These are phyloP conservation scores for Liolophura sinensis DNA, from an alignment of 1,140 invertebrate genomes.

Conservation along the genomic window DNA sequence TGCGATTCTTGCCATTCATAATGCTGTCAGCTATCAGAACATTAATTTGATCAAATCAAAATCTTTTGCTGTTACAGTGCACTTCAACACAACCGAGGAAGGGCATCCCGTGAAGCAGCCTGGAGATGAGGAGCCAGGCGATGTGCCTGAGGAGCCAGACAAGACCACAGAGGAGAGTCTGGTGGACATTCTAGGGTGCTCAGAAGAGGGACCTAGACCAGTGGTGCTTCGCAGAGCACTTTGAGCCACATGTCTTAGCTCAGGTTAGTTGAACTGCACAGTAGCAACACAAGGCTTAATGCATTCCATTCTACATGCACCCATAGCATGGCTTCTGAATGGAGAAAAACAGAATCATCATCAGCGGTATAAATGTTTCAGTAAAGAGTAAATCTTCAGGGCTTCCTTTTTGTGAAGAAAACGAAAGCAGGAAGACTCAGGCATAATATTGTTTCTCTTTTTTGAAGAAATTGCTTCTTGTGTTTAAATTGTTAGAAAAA, in stretches of 20 bases:
- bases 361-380: not conserved
- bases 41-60: no score
- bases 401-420: no score
- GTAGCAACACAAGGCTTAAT: no score
- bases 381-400: not conserved
- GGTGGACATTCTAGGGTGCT: conserved; percentile 45
- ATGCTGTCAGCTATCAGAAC: no score
- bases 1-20: no score
- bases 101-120: conserved; percentile 19
- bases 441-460: no score
- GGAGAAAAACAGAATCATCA: not conserved
- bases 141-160: conserved; percentile 16
- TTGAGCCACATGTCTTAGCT: conserved; percentile 49
- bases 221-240: conserved; percentile 58
- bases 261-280: conserved; percentile 43
- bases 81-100: conserved; percentile 44
- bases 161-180: conserved; percentile 40
- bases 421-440: no score
- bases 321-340: not conserved
- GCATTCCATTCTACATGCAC: no score
- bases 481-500: no score
- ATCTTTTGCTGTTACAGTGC: conserved; percentile 26
- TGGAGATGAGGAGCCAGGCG: conserved; percentile 20
- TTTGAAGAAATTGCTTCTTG: no score
- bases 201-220: conserved; percentile 53